Evolutionary conservation across 2,888 invertebrate genomes (phyloP).

Genomic region (Ashinkailepas kermadecensis): DNA sequence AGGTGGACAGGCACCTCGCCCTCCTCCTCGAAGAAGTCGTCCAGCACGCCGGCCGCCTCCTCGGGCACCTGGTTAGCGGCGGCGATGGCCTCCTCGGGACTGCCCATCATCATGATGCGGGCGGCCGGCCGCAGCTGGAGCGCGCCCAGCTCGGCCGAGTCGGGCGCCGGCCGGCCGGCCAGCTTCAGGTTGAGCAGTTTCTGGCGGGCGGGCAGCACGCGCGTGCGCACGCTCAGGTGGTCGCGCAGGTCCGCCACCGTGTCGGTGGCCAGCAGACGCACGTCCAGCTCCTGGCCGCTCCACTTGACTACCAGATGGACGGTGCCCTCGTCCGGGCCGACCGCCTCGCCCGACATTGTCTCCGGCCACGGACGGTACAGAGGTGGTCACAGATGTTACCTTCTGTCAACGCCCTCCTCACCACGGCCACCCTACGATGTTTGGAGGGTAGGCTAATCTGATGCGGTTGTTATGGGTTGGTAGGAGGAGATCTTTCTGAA

Average conservation of each 20-base stretch:
- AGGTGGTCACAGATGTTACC: no score
- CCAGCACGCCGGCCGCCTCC: conserved; percentile 74
- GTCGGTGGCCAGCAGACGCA: conserved; percentile 66
- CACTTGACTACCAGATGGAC: conserved; percentile 68
- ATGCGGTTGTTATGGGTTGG: no score
- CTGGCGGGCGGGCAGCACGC: conserved; percentile 85
- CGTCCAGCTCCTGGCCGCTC: conserved; percentile 81
- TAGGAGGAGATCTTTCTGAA: no score
- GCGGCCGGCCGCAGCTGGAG: neutral
- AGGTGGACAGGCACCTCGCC: conserved; percentile 66
- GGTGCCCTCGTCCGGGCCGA: neutral
- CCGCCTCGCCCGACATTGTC: neutral
- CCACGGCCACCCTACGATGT: no score
- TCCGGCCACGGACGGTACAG: no score
- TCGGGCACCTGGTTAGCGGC: conserved; percentile 72
- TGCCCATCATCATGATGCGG: conserved; percentile 96
- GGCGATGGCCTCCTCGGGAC: conserved; percentile 81
- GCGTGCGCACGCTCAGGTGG: conserved; percentile 76
- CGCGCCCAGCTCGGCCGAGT: conserved; percentile 26
- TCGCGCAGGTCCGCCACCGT: conserved; percentile 70
- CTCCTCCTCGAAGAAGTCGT: conserved; percentile 81
- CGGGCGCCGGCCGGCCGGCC: conserved; percentile 57
- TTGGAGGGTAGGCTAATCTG: no score
- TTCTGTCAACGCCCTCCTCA: no score
- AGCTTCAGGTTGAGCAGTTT: conserved; percentile 85